Evolutionary conservation across 1,140 invertebrate genomes (phyloP).

Genomic region (Luehdorfia chinensis): DNA sequence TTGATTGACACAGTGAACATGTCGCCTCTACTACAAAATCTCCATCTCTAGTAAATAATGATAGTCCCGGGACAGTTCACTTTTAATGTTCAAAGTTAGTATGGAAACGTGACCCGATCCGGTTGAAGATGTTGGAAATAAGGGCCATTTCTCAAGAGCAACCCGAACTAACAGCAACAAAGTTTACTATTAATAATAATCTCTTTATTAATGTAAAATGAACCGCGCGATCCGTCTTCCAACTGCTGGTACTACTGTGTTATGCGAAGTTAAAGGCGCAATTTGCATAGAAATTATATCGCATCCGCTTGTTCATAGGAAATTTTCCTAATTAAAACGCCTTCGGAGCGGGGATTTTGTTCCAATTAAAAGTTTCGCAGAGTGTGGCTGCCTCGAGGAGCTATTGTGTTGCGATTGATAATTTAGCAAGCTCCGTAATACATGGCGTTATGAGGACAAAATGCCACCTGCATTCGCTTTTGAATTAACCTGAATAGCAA

Average conservation of each 20-base stretch:
- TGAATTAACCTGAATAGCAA: conserved; percentile 2
- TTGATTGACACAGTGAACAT: too few relatives aligned
- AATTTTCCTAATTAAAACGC: conserved; percentile 75
- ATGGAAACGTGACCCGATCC: conserved; percentile 12
- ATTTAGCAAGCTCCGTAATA: conserved; percentile 20
- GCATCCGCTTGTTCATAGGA: conserved; percentile 67
- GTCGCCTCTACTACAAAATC: too few relatives aligned
- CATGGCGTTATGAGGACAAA: conserved; percentile 5
- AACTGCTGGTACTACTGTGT: conserved; percentile 32
- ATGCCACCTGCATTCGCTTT: conserved; percentile 3
- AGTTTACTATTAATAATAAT: conserved; percentile 28
- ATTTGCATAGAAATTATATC: conserved; percentile 75
- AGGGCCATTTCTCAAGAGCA: conserved; percentile 1
- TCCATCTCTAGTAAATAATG: conserved; percentile 14
- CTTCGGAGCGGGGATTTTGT: conserved; percentile 66
- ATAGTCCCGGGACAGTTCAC: conserved; percentile 3
- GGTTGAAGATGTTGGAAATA: conserved; percentile 1
- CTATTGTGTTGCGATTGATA: conserved; percentile 51
- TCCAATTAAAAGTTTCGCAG: conserved; percentile 71
- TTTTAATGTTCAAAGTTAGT: conserved; percentile 13
- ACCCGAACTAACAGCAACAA: conserved; percentile 18
- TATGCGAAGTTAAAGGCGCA: conserved; percentile 66
- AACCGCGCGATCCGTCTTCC: conserved; percentile 32
- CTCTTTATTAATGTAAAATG: conserved; percentile 45
- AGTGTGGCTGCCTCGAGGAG: conserved; percentile 30